Conservation (phyloP, 2,888 invertebrate species). For the Camponotus fellah region DNA sequence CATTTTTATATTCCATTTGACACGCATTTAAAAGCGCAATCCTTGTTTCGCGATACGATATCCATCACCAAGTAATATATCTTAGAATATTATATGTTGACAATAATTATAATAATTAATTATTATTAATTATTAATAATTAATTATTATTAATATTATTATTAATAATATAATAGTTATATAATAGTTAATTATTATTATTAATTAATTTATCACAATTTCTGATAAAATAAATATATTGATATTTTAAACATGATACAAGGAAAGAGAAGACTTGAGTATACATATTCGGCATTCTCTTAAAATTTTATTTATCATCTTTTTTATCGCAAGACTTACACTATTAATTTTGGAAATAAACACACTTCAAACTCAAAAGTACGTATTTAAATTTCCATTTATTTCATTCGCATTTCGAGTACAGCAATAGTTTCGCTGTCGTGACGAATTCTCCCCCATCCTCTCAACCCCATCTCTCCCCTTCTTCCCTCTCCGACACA, state of each 20-base stretch:
- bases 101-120: too few relatives aligned
- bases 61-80: not conserved
- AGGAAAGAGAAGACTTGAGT: not conserved
- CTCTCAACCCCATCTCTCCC: conserved; percentile 54
- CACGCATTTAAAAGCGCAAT: conserved; percentile 1
- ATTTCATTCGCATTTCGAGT: conserved; percentile 24
- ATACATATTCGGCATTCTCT: not conserved
- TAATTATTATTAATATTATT: too few relatives aligned
- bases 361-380: not conserved
- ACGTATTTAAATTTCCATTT: not conserved
- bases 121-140: not conserved
- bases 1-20: conserved; percentile 15
- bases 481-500: conserved; percentile 74
- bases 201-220: not conserved
- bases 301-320: not conserved
- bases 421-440: conserved; percentile 55
- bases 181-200: too few relatives aligned
- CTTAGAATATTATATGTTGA: too few relatives aligned
- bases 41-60: not conserved
- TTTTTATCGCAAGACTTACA: not conserved
- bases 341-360: not conserved
- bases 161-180: not conserved
- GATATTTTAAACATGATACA: not conserved
- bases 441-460: conserved; percentile 38
- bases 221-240: not conserved